Evolutionary conservation across 2,113 vertebrate species (phyloP), one percentile per base, ranked within the genome.

Genomic region (Centropus bengalensis): DNA sequence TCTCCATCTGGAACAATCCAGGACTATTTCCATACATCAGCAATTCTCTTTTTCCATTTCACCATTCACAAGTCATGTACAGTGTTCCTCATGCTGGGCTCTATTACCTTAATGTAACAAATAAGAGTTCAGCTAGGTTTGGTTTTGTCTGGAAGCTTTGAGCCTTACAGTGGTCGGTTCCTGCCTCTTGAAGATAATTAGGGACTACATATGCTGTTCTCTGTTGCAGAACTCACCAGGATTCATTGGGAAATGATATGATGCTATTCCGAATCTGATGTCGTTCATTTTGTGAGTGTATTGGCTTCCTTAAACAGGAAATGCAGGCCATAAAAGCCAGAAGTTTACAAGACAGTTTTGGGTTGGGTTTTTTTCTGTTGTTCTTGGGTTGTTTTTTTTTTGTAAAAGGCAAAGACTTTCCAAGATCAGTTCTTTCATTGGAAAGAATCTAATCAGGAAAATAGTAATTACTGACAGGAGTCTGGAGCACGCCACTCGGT

Each of bases 281-380:
- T 40, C 14, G 62, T 75, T 94, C 1, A 16, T 86, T 84, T 89
- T 84, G 52, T 70, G 66, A 96, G 56, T 7, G 1, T 88, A 77
- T 71, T 63, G 45, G 71, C 54, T 91, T 93, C 60, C 73, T 81
- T 55, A 40, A 55, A 27, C 24, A 76, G 86, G 75, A 97, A 96
- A 88, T 64, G 13, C 28, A 64, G 8, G 9, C 86, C 64, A 27
- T 64, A 88, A 96, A 94, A 97, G 62, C 58, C 63, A 83, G 60
- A 73, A 15, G 68, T 80, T 94, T 88, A 45, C 58, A 82, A 74
- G 52, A 77, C 36, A 36, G 36, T 36, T 36, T 36, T 36, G 36
- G 36, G 36, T 36, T 36, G 36, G 36, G 7, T 36, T 36, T 36
- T 36, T 9, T 36, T 36, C 9, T 36, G 36, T 36, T 36, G 36